Percentiles rank a stretch among this genome's conserved stretches.
Conservation (phyloP, 2,113 vertebrate species). For the Dipodomys merriami region DNA sequence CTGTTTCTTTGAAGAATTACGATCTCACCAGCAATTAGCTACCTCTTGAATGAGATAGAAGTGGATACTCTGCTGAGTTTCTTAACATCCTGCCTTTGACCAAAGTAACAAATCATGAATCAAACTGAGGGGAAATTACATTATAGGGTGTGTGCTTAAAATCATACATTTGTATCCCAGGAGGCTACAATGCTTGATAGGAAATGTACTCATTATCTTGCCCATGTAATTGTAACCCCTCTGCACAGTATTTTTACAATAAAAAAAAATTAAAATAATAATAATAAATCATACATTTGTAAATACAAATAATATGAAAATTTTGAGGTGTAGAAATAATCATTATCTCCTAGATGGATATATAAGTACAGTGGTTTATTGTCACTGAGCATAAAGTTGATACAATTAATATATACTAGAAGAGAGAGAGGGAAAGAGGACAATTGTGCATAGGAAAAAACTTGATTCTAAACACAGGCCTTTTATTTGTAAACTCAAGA, state of each 20-base stretch:
- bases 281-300: neutral
- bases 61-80: neutral
- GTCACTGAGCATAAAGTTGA: slow-evolving; percentile 19
- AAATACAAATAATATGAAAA: slow-evolving; percentile 10
- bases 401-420: neutral
- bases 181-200: no score
- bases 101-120: neutral
- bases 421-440: neutral
- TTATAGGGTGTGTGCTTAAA: slow-evolving; percentile 7
- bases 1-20: slow-evolving; percentile 34
- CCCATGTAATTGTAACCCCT: no score
- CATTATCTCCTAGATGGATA: neutral
- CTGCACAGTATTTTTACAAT: no score
- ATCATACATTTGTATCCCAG: neutral
- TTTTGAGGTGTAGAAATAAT: neutral
- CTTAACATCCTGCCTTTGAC: slow-evolving; percentile 3
- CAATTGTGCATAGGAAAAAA: slow-evolving; percentile 15
- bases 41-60: neutral
- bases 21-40: neutral
- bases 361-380: neutral
- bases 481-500: slow-evolving; percentile 15
- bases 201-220: no score
- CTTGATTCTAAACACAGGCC: neutral
- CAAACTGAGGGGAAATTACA: neutral
- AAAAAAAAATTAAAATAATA: no score